Evolutionary conservation across 2,797 vertebrate genomes (phyloP), one percentile per base, ranked within the genome.

Genomic region (Hydrolagus colliei): DNA sequence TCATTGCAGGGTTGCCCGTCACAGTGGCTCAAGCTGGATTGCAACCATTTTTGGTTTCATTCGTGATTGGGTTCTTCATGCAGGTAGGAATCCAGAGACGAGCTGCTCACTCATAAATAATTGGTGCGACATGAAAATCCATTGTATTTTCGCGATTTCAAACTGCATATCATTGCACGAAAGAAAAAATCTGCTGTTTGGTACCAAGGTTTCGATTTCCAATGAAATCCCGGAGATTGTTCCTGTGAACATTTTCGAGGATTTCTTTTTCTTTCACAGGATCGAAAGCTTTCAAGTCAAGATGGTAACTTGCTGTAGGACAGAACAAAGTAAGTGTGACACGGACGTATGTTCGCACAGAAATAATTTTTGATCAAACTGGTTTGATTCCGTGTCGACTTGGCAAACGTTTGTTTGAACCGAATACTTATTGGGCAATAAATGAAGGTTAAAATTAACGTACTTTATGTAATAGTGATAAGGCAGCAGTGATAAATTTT

Each of bases 21-120:
- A 93, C 90, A 0, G 91, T 93, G 72, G 90, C 91, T 12, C 92
- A 90, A 20, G 91, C 93, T 73, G 93, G 92, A 86, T 88, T 93
- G 86, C 75, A 92, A 86, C 93, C 93, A 80, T 93, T 94, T 87
- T 90, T 93, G 13, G 78, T 93, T 82, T 93, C 93, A 9, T 94
- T 94, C 79, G 87, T 94, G n/a, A 82, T 89, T 87, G 92, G 91
- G 41, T 93, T 93, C 88, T 90, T 92, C 71, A 89, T 93, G 67
- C 93, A 93, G 90, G 92, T 93, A 85, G 91, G 89, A 62, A 80
- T 74, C 10, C 65, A 86, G 32, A 12, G 63, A 73, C 2, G 52
- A 16, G 18, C 8, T 65, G 27, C 27, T 27, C 27, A 27, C 27
- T 27, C 10, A 16, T 32, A 82, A 68, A 67, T 82, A 82, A 82